Base-by-base conservation (phyloP, 2,113 vertebrate genomes). In the Addax nasomaculatus region DNA sequence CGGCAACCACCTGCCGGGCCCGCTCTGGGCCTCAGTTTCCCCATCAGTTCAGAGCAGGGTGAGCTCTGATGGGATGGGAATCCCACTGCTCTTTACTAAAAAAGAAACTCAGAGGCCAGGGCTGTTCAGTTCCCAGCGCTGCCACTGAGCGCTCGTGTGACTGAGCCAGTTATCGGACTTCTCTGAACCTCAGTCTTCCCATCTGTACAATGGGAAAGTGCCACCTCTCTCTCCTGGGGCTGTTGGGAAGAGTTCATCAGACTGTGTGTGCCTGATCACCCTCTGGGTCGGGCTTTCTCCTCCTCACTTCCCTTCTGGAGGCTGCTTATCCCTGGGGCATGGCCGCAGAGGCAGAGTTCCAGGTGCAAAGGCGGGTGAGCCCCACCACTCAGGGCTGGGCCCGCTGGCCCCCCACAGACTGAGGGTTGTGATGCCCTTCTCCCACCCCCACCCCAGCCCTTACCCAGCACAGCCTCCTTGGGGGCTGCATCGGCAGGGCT, bases 111-210 rank as follows among this genome's bases (percentile, higher is more conserved):
- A 81, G 36, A 80, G 29, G 57, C 30, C 0, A 3, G 15, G 21
- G 64, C 96, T 76, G 57, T 51, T 79, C 60, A 0, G 33, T 39
- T 57, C 67, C 83, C 45, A 25, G 25, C 6, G 1, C 33, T 5
- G 15, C 51, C 53, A 6, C 47, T 29, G 30, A 67, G 49, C 13
- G 7, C 70, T 39, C 5, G 3, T n/a, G 70, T 43, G 49, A 57
- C 89, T 36, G 11, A 90, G 10, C 83, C 33, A 30, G 62, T 95
- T 53, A 36, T 16, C 19, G 8, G 53, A 67, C 16, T 16, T 90
- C 92, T 73, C 87, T 88, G 90, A 49, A 33, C 30, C 30, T 95
- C 73, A 12, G 30, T 79, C 84, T 86, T 94, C 80, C 49, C 70
- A 49, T 64, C 60, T 53, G 30, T 60, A 16, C 45, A 53, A 13